Conservation (phyloP, 1,140 invertebrate genomes). For the Mactra quadrangularis region DNA sequence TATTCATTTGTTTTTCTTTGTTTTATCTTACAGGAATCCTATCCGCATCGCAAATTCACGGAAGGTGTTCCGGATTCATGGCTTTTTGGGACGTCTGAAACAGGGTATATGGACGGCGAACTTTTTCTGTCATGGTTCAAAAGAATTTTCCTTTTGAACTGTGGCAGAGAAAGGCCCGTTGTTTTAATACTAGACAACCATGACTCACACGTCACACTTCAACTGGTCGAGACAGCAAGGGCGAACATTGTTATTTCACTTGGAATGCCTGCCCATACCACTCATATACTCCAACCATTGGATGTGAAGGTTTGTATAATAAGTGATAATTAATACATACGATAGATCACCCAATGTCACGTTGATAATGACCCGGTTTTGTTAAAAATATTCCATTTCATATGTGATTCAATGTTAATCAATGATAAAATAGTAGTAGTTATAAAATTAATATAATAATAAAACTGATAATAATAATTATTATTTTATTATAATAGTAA, state of each 20-base stretch:
- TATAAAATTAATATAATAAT: no score
- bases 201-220: constrained; percentile 74
- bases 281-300: constrained; percentile 57
- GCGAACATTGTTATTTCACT: constrained; percentile 54
- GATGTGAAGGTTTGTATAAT: no score
- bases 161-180: constrained; percentile 14
- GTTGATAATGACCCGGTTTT: no score
- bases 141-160: background rate
- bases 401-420: no score
- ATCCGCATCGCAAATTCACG: background rate
- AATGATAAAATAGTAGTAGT: no score
- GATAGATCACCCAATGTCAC: no score
- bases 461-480: no score
- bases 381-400: no score
- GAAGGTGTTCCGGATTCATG: background rate
- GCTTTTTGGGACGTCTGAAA: background rate
- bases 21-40: background rate
- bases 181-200: constrained; percentile 73
- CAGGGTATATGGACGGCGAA: background rate
- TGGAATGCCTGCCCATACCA: constrained; percentile 50
- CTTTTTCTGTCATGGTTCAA: constrained; percentile 1
- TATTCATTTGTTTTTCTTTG: no score
- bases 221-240: constrained; percentile 66
- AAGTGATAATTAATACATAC: no score
- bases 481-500: no score